phyloP scores from a whole-genome alignment of 2,888 invertebrate genomes.

The Nematopogon swammerdamellus region DNA sequence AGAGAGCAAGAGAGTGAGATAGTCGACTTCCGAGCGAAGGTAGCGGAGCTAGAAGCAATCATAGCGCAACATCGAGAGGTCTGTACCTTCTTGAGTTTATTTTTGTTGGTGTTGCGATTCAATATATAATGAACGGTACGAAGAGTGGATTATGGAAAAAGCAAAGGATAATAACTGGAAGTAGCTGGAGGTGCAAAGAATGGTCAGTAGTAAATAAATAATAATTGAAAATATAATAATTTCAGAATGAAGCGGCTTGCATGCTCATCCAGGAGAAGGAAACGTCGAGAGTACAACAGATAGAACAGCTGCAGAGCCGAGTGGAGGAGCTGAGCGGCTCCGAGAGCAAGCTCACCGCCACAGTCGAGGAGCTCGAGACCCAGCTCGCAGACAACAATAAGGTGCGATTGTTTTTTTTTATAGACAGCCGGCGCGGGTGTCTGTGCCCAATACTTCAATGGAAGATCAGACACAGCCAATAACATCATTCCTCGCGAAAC shows the following conservation, averaged over 20 bases:
- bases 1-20: slow-evolving; percentile 66
- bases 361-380: slow-evolving; percentile 48
- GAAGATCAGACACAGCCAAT: too few species aligned
- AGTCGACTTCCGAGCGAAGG: slow-evolving; percentile 55
- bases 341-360: slow-evolving; percentile 34
- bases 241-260: slow-evolving; percentile 43
- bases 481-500: too few species aligned
- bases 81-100: slow-evolving; percentile 15
- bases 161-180: too few species aligned
- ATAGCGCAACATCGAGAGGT: slow-evolving; percentile 53
- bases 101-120: too few species aligned
- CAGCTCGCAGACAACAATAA: slow-evolving; percentile 64
- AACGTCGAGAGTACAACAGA: slow-evolving; percentile 25
- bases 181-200: too few species aligned
- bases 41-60: slow-evolving; percentile 51
- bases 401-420: too few species aligned
- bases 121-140: too few species aligned
- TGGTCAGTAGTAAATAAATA: too few species aligned
- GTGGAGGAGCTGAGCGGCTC: slow-evolving; percentile 44
- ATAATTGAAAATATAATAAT: slow-evolving; percentile 7
- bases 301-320: slow-evolving; percentile 32
- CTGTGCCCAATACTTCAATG: too few species aligned
- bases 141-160: too few species aligned
- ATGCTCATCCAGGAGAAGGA: slow-evolving; percentile 47
- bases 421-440: too few species aligned